Percentiles rank a stretch among this genome's conserved stretches.
Evolutionary conservation across 2,888 invertebrate species (phyloP).

Genomic region (Athalia circularis): DNA sequence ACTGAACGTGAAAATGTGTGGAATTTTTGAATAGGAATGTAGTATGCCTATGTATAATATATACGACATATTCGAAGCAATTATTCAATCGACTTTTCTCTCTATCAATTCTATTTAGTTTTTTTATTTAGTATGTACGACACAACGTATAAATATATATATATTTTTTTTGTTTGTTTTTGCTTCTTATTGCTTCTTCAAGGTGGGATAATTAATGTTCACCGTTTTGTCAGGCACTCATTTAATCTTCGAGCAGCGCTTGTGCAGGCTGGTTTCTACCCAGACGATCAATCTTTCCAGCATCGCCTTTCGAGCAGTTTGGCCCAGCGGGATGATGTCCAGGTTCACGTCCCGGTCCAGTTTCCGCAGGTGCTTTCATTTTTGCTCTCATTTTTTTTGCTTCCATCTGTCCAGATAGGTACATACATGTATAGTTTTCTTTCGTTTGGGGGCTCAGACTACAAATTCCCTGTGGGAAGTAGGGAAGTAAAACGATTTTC

Average conservation of each 20-base stretch:
- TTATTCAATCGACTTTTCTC: not conserved
- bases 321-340: not conserved
- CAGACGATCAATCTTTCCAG: constrained; percentile 32
- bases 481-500: too few species aligned
- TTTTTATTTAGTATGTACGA: not conserved
- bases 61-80: not conserved
- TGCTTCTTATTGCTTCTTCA: not conserved
- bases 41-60: not conserved
- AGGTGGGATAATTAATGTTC: constrained; percentile 38
- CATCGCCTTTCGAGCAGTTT: not conserved
- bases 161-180: not conserved
- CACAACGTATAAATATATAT: not conserved
- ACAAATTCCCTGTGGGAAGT: too few species aligned
- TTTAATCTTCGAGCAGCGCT: constrained; percentile 37
- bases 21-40: not conserved
- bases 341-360: not conserved
- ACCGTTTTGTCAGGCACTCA: constrained; percentile 43
- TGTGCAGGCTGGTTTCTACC: constrained; percentile 10
- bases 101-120: not conserved
- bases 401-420: too few species aligned
- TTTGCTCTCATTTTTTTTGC: not conserved
- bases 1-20: too few species aligned
- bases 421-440: too few species aligned
- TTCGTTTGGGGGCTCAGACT: too few species aligned
- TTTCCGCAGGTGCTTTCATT: too few species aligned